Conservation (phyloP, 2,113 vertebrate species). For the Alethe castanea region DNA sequence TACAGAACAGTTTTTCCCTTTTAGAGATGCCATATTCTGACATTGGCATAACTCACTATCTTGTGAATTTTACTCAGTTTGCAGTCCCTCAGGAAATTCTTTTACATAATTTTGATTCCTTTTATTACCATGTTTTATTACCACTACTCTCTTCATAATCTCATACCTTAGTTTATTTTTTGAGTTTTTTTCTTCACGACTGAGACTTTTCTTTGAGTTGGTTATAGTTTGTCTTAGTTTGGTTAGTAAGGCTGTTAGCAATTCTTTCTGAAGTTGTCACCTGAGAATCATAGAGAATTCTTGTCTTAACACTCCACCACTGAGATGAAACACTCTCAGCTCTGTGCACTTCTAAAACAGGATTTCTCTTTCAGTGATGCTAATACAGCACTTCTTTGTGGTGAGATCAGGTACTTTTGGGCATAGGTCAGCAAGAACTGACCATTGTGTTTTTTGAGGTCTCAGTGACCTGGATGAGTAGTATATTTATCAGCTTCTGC, state of each 20-base stretch:
- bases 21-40: not conserved
- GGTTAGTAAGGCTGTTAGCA: not conserved
- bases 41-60: not conserved
- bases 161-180: not conserved
- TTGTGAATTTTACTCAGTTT: not conserved
- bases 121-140: not conserved
- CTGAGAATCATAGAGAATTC: not conserved
- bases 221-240: not conserved
- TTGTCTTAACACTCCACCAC: not conserved
- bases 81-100: not conserved
- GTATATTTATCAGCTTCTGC: not conserved
- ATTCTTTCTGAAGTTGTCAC: not conserved
- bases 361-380: not conserved
- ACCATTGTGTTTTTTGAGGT: not conserved
- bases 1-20: not conserved
- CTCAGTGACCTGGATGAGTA: not conserved
- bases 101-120: not conserved
- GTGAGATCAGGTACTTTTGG: not conserved
- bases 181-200: not conserved
- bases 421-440: not conserved
- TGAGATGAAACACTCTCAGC: not conserved
- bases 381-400: not conserved
- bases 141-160: not conserved
- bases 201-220: not conserved
- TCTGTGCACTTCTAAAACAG: not conserved